Percentiles rank a stretch among this genome's conserved stretches.
Conservation (phyloP, 2,888 invertebrate genomes). For the Anodontia alba region DNA sequence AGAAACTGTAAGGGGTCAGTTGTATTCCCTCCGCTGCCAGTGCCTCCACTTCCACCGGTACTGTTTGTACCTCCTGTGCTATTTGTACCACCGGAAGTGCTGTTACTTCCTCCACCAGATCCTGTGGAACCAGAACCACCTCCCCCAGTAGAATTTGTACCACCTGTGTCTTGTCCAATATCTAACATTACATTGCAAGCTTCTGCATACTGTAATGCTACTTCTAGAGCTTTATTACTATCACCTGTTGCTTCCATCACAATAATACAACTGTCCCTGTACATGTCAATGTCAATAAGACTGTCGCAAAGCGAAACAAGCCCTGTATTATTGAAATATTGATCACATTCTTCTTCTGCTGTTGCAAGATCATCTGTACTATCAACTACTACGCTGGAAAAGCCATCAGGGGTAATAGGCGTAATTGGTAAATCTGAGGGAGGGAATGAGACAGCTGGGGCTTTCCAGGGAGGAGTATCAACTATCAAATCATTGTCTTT, state of each 20-base stretch:
- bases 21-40: not conserved
- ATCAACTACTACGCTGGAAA: not conserved
- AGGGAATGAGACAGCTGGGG: not conserved
- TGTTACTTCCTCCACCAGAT: too few relatives aligned
- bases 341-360: not conserved
- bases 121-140: too few relatives aligned
- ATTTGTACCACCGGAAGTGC: not conserved
- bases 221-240: not conserved
- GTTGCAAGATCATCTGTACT: not conserved
- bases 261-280: not conserved
- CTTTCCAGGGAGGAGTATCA: not conserved
- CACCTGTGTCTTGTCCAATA: not conserved
- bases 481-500: not conserved
- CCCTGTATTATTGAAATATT: not conserved
- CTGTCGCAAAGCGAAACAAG: not conserved
- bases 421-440: not conserved
- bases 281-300: not conserved
- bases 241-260: slow-evolving; percentile 1
- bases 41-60: not conserved
- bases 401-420: not conserved
- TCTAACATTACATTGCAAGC: not conserved
- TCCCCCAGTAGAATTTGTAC: too few relatives aligned
- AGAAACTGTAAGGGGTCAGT: not conserved
- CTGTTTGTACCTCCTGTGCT: not conserved
- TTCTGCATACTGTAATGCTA: not conserved